These are phyloP conservation scores for Xanthorhoe designata DNA, from an alignment of 2,888 invertebrate species.

Conservation along the genomic window DNA sequence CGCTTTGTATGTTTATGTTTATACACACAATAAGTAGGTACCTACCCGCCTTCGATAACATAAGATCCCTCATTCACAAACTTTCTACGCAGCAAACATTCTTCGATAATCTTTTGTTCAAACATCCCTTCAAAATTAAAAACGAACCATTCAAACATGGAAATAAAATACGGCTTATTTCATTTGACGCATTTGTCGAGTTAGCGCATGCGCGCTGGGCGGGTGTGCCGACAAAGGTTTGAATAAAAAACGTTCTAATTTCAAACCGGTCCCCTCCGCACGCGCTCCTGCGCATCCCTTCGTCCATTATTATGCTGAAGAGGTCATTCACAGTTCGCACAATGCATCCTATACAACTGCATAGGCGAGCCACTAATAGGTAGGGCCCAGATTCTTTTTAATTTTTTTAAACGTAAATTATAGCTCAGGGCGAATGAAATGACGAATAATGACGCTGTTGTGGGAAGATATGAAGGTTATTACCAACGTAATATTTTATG, in stretches of 20 bases:
- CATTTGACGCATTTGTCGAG: constrained; percentile 84
- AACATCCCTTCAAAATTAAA: constrained; percentile 61
- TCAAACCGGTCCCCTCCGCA: constrained; percentile 83
- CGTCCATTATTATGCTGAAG: constrained; percentile 82
- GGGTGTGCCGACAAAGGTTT: constrained; percentile 81
- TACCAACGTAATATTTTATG: constrained; percentile 12
- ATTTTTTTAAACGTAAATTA: constrained; percentile 41
- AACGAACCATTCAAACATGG: constrained; percentile 69
- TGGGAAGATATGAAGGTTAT: constrained; percentile 24
- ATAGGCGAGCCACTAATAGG: constrained; percentile 70
- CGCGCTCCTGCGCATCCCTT: constrained; percentile 84
- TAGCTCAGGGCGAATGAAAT: constrained; percentile 40
- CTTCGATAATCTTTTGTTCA: constrained; percentile 62
- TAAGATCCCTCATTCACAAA: constrained; percentile 31
- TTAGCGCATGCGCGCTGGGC: constrained; percentile 82
- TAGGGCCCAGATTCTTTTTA: constrained; percentile 61
- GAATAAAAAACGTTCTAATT: constrained; percentile 84
- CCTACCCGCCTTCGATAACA: constrained; percentile 9
- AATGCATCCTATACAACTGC: constrained; percentile 59
- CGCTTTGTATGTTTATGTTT: constrained; percentile 13
- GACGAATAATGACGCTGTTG: constrained; percentile 39
- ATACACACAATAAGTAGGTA: constrained; percentile 14
- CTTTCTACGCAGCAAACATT: constrained; percentile 43
- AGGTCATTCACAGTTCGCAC: constrained; percentile 85
- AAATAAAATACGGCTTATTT: constrained; percentile 83